A percentile compares a stretch with the other conserved stretches of the same genome.
phyloP scores from a whole-genome alignment of 2,888 invertebrate species.

The Quadroppia sp. region DNA sequence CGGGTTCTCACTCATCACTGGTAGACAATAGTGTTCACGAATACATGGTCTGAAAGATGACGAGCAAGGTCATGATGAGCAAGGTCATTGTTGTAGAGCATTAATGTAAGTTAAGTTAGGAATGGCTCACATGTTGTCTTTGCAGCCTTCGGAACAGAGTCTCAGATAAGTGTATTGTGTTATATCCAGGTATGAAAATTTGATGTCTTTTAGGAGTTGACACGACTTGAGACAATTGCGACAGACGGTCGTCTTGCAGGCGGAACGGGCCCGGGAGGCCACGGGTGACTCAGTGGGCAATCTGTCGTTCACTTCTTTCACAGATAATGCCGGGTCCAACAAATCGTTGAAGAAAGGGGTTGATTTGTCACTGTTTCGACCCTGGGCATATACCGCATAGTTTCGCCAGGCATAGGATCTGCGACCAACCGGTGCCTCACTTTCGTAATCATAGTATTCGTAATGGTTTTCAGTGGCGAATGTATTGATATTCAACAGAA shows the following conservation, averaged over 20 bases:
- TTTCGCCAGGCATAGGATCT: no score
- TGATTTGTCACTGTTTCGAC: no score
- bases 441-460: no score
- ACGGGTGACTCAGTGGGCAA: background rate
- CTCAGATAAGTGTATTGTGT: background rate
- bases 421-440: no score
- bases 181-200: background rate
- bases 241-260: background rate
- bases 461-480: no score
- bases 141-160: background rate
- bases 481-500: no score
- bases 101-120: no score
- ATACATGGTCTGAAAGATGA: background rate
- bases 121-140: background rate
- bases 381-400: background rate
- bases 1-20: background rate
- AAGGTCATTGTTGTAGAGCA: background rate
- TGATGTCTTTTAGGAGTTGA: background rate
- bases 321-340: background rate
- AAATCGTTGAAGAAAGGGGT: background rate
- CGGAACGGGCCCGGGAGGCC: background rate
- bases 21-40: background rate
- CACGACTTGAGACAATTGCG: background rate
- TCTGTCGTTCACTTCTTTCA: background rate
- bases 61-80: background rate